Evolutionary conservation across 2,888 invertebrate genomes (phyloP).

Genomic region (Chironomus riparius): DNA sequence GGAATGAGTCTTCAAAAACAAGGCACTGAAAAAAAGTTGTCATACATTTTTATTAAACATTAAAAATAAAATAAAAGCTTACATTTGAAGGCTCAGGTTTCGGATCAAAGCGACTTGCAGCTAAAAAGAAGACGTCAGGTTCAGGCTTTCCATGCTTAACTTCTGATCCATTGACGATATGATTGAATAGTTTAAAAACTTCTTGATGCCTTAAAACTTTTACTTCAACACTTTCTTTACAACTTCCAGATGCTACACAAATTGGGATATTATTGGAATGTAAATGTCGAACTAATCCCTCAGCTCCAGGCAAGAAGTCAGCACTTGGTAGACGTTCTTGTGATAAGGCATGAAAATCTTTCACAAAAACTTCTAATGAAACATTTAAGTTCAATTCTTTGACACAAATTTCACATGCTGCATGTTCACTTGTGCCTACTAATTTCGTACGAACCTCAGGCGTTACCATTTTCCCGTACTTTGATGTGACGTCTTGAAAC

Average conservation of each 20-base stretch:
- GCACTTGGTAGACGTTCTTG: neutral
- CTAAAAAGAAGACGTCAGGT: slow-evolving; percentile 77
- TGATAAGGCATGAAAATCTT: neutral
- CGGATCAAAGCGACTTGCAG: slow-evolving; percentile 62
- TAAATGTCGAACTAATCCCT: slow-evolving; percentile 65
- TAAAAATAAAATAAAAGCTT: no score
- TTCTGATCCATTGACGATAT: slow-evolving; percentile 72
- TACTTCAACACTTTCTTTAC: slow-evolving; percentile 57
- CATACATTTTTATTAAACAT: no score
- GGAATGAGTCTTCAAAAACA: slow-evolving; percentile 87
- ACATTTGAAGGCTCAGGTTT: slow-evolving; percentile 53
- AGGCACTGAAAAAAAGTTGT: slow-evolving; percentile 59
- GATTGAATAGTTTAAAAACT: slow-evolving; percentile 59
- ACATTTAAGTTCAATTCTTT: neutral
- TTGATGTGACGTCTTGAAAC: neutral
- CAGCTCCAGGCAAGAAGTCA: slow-evolving; percentile 57
- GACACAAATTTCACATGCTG: slow-evolving; percentile 19
- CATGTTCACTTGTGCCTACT: neutral
- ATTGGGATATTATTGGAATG: slow-evolving; percentile 68
- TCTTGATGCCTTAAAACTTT: slow-evolving; percentile 57
- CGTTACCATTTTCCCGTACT: slow-evolving; percentile 10
- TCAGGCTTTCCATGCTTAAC: slow-evolving; percentile 80
- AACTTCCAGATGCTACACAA: slow-evolving; percentile 80
- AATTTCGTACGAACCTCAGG: slow-evolving; percentile 11
- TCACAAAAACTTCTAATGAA: neutral